Evolutionary conservation across 1,140 invertebrate genomes (phyloP).

Genomic region (Drosophila parabipectinata): DNA sequence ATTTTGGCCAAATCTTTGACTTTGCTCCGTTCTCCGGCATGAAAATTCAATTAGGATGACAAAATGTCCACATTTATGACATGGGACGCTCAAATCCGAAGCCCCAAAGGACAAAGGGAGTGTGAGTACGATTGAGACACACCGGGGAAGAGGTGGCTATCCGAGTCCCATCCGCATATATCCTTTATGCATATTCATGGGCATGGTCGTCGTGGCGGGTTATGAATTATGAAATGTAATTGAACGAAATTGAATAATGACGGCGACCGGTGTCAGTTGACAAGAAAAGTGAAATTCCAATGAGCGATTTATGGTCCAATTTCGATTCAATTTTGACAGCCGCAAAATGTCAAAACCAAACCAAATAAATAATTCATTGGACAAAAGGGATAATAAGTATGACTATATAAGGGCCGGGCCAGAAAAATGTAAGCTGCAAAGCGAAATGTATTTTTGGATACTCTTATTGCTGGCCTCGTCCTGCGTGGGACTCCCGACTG

Average conservation of each 20-base stretch:
- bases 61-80: slow-evolving; percentile 76
- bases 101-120: slow-evolving; percentile 38
- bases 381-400: slow-evolving; percentile 1
- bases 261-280: slow-evolving; percentile 56
- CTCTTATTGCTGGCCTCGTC: slow-evolving; percentile 15
- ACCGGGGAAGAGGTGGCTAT: slow-evolving; percentile 1
- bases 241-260: slow-evolving; percentile 81
- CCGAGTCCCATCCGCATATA: slow-evolving; percentile 29
- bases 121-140: slow-evolving; percentile 35
- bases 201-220: slow-evolving; percentile 18
- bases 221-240: slow-evolving; percentile 80
- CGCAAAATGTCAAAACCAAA: slow-evolving; percentile 56
- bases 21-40: slow-evolving; percentile 21
- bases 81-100: slow-evolving; percentile 50
- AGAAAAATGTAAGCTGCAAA: slow-evolving; percentile 3
- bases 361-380: slow-evolving; percentile 45
- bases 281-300: slow-evolving; percentile 77
- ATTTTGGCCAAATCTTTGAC: neutral
- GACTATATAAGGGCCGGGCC: slow-evolving; percentile 14
- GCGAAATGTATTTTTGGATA: slow-evolving; percentile 28
- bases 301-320: slow-evolving; percentile 71
- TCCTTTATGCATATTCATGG: slow-evolving; percentile 67
- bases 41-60: slow-evolving; percentile 78
- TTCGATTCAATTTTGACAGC: slow-evolving; percentile 57
- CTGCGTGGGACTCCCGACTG: slow-evolving; percentile 7